phyloP scores from a whole-genome alignment of 2,113 vertebrate species.

The Phycodurus eques region DNA sequence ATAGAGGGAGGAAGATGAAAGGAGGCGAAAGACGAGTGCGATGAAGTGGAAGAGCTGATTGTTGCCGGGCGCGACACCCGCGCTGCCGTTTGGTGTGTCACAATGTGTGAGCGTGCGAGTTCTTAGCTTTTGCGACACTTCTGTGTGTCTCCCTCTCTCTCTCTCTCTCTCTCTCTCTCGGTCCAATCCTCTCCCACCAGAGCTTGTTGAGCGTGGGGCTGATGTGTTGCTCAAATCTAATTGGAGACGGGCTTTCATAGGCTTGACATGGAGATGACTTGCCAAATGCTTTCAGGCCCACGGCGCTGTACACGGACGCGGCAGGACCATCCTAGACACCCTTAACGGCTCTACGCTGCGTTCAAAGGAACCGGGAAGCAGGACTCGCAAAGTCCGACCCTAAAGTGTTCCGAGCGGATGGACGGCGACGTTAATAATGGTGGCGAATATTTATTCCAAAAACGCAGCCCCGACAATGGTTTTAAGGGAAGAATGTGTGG shows the following conservation, averaged over 20 bases:
- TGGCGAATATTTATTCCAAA: neutral
- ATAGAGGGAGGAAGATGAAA: conserved; percentile 51
- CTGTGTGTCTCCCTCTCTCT: conserved; percentile 10
- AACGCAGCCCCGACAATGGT: neutral
- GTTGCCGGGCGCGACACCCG: conserved; percentile 45
- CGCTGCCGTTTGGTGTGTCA: conserved; percentile 28
- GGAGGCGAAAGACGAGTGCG: conserved; percentile 54
- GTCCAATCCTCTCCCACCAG: conserved; percentile 59
- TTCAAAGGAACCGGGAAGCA: conserved; percentile 12
- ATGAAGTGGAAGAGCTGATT: conserved; percentile 61
- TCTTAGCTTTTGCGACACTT: conserved; percentile 48
- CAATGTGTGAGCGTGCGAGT: conserved; percentile 19
- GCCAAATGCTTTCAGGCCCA: conserved; percentile 65
- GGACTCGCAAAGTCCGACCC: neutral
- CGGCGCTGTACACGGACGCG: conserved; percentile 28
- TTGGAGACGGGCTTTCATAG: conserved; percentile 68
- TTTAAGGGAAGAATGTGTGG: neutral
- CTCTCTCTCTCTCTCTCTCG: conserved; percentile 5
- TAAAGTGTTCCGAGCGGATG: neutral
- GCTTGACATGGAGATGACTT: conserved; percentile 70
- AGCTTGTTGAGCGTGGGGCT: conserved; percentile 56
- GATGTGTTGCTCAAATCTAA: conserved; percentile 65
- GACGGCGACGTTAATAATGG: neutral
- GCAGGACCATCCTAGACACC: conserved; percentile 28
- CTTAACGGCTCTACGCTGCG: conserved; percentile 3